Evolutionary conservation across 2,797 vertebrate genomes (phyloP).

Genomic region (Muraenolepis orangiensis): DNA sequence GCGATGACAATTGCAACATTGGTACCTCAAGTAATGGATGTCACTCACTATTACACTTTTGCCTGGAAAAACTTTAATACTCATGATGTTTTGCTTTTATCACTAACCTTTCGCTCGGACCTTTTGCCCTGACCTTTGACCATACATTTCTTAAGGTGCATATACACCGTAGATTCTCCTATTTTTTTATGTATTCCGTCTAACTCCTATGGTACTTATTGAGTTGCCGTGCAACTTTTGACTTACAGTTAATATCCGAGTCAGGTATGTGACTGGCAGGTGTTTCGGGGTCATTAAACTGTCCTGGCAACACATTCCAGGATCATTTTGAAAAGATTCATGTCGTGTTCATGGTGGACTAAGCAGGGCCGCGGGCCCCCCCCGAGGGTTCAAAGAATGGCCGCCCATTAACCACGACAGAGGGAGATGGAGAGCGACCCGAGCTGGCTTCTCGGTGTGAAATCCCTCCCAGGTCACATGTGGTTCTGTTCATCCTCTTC

Average conservation of each 20-base stretch:
- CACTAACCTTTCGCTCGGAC: background rate
- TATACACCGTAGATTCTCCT: background rate
- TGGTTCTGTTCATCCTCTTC: constrained; percentile 68
- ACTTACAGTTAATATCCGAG: constrained; percentile 33
- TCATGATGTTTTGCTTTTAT: background rate
- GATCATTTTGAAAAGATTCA: constrained; percentile 57
- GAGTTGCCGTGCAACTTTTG: background rate
- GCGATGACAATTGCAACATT: background rate
- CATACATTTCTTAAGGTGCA: background rate
- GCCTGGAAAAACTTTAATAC: background rate
- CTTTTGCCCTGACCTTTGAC: background rate
- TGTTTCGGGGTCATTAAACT: constrained; percentile 39
- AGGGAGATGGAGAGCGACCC: constrained; percentile 60
- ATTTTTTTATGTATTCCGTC: background rate
- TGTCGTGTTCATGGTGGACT: constrained; percentile 65
- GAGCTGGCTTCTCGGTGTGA: constrained; percentile 63
- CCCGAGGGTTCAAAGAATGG: constrained; percentile 52
- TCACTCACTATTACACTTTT: background rate
- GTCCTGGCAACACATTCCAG: constrained; percentile 44
- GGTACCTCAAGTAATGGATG: background rate
- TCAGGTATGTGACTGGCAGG: constrained; percentile 32
- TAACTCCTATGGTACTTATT: constrained; percentile 4
- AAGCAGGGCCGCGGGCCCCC: constrained; percentile 52
- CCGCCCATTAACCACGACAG: constrained; percentile 41
- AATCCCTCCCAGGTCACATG: constrained; percentile 71